These are phyloP conservation scores for Acleris literana DNA, from an alignment of 2,888 invertebrate genomes.

Conservation along the genomic window DNA sequence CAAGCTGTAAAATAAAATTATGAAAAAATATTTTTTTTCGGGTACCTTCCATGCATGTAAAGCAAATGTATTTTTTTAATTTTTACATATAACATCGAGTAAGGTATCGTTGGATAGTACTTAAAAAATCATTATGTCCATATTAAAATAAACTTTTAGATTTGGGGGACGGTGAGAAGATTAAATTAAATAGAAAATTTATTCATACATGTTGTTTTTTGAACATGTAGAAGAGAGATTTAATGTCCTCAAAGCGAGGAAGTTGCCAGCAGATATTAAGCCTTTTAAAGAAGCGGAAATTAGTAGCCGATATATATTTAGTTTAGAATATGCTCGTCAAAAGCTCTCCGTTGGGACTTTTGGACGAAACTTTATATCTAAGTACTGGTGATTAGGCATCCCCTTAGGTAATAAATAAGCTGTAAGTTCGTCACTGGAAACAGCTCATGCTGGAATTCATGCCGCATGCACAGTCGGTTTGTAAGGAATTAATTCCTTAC, in stretches of 20 bases:
- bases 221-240: conserved; percentile 60
- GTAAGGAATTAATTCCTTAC: background rate
- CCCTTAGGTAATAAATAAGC: background rate
- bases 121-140: too few relatives aligned
- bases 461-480: too few relatives aligned
- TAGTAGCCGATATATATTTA: conserved; percentile 48
- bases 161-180: too few relatives aligned
- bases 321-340: conserved; percentile 35
- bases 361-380: background rate
- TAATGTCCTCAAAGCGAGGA: conserved; percentile 65
- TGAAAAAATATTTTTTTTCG: too few relatives aligned
- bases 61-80: too few relatives aligned
- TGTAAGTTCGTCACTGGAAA: background rate
- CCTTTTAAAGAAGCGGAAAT: conserved; percentile 64
- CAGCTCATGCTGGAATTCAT: background rate
- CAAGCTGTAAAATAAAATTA: too few relatives aligned
- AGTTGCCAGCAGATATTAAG: conserved; percentile 63
- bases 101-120: too few relatives aligned
- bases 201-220: too few relatives aligned
- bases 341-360: conserved; percentile 23
- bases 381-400: background rate
- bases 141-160: too few relatives aligned
- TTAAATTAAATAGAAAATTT: too few relatives aligned
- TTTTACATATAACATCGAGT: too few relatives aligned
- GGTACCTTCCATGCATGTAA: too few relatives aligned